Evolutionary conservation across 2,113 vertebrate genomes (phyloP), one percentile per base, ranked within the genome.

Genomic region (Heterotis niloticus): DNA sequence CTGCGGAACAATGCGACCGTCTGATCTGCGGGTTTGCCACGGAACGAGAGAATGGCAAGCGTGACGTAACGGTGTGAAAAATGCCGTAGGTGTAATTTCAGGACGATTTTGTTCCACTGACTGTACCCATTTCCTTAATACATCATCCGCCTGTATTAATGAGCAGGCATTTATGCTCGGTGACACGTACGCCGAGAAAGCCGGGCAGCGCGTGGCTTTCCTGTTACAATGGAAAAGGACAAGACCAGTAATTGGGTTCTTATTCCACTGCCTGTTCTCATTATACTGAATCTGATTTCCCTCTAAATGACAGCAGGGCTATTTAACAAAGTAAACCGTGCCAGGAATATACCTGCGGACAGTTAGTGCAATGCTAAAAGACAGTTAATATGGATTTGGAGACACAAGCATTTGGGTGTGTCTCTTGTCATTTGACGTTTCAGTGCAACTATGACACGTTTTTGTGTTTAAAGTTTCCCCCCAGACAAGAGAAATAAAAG

Each of bases 281-380:
- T 74, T 74, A 74, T 26, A 59, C 23, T 57, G 23, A 74, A 57
- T 74, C 57, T 74, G 54, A 54, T 57, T 51, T 59, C 13, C 4
- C 52, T 74, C 23, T 24, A 54, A 54, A 74, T 74, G 54, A 57
- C 71, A 62, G 20, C 59, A 12, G 71, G 54, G 23, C 54, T 5
- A 23, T 56, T 74, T 74, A 54, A 28, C 26, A 57, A 74, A 62
- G 10, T 62, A 62, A 44, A 56, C 0, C 12, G 13, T 11, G 71
- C 17, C 71, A 59, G 71, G 71, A 74, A 57, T 14, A 13, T 74
- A 57, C 71, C 71, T 23, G 28, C 9, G 57, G 71, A 74, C 24
- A 3, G 5, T 74, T 24, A 20, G 24, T 24, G 23, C 14, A 44
- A 44, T 2, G 34, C 34, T 44, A 44, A 44, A 2, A 44, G 34